Base-by-base conservation (phyloP, 2,113 vertebrate genomes). In the Microtus richardsoni region DNA sequence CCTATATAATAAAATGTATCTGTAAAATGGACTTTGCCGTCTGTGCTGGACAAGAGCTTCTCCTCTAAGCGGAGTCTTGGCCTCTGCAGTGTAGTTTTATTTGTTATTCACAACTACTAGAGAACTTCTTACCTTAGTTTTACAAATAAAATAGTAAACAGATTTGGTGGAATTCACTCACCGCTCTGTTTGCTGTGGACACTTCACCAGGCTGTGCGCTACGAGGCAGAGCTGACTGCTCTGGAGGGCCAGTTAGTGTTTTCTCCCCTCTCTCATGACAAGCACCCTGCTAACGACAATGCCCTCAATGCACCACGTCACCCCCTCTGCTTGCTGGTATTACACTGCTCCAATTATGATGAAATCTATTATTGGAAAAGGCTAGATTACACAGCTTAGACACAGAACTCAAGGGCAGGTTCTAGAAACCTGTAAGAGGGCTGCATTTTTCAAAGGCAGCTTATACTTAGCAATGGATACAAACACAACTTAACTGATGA, bases 331-430 rank as follows among this genome's bases (percentile, higher is more conserved):
- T 77, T 52, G 74, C 58, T 83, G 36, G 80, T 92, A 64, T 36
- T 64, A 79, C 39, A 73, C 10, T 82, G 77, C 26, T 47, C 88
- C 88, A 89, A 52, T 89, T 78, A 71, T 47, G 28, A 85, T 64
- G 19, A 80, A 95, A 89, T 88, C 80, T 39, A 49, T 28, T 87
- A 78, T 22, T 92, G 68, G 60, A 77, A 84, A 80, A 94, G 82
- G 92, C 26, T 24, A 95, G 47, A 60, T 70, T 39, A 47, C 39
- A 39, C 11, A 68, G 33, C 4, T 77, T 7, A 90, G 60, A 49
- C 87, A 73, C 82, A 73, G 11, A 41, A 91, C 83, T 95, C 66
- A 88, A 95, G 96, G 73, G 60, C 64, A 82, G 66, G 44, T 60
- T 73, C 75, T 49, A 92, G 52, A 52, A 93, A 84, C 47, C 22